These are phyloP conservation scores for Ophioninae sp. DNA, from an alignment of 2,888 invertebrate genomes.

Conservation along the genomic window DNA sequence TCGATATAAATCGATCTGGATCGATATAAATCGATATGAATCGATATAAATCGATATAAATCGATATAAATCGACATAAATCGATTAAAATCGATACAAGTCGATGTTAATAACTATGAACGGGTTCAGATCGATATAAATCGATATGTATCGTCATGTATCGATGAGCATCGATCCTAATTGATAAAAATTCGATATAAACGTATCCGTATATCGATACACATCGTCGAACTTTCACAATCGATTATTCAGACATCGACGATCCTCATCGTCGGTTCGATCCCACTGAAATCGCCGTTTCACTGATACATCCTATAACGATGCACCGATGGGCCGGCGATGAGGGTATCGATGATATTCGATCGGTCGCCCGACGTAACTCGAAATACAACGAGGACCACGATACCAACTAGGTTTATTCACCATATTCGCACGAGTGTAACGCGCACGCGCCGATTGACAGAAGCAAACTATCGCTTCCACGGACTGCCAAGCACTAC, in stretches of 20 bases:
- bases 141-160: too few relatives aligned
- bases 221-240: constrained; percentile 18
- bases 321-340: constrained; percentile 16
- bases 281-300: constrained; percentile 24
- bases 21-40: too few relatives aligned
- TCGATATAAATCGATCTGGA: too few relatives aligned
- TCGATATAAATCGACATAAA: too few relatives aligned
- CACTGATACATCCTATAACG: constrained; percentile 41
- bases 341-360: constrained; percentile 1
- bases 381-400: constrained; percentile 29
- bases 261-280: constrained; percentile 39
- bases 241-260: constrained; percentile 36
- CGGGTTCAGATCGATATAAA: too few relatives aligned
- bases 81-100: too few relatives aligned
- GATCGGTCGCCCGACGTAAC: background rate
- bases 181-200: too few relatives aligned
- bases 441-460: constrained; percentile 70
- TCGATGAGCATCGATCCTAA: too few relatives aligned
- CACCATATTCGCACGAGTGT: constrained; percentile 57
- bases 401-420: constrained; percentile 40
- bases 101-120: too few relatives aligned
- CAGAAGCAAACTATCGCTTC: constrained; percentile 70
- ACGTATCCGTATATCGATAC: background rate
- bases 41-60: too few relatives aligned
- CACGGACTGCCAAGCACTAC: constrained; percentile 59